Base-by-base conservation (phyloP, 2,113 vertebrate species). In the Prochilodus magdalenae region DNA sequence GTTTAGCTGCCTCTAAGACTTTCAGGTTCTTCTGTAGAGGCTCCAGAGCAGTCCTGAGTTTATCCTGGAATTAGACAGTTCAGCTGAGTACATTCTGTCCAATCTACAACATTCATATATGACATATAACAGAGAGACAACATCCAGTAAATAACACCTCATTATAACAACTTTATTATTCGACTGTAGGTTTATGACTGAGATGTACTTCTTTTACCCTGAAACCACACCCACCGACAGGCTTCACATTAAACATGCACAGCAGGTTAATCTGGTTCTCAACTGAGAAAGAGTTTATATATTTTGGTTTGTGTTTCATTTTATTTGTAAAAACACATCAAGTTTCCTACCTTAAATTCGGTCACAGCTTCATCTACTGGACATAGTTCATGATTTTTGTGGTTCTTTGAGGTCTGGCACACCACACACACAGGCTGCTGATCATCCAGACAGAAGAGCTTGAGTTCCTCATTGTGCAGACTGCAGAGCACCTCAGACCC, bases 391-490 rank as follows among this genome's bases (percentile, higher is more conserved):
- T 70, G 77, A 0, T 13, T 47, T 6, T 33, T 22, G n/a, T 80
- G 77, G 15, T 2, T 8, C 24, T 59, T 53, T 2, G 26, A 62
- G 1, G 20, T 30, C 18, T 57, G 60, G 67, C 82, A 83, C 82
- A 49, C 53, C 5, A 22, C 5, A 70, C 82, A 83, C 33, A 59
- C 18, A 0, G 72, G 70, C 49, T 40, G 33, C 70, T 33, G 15
- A 15, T 83, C 79, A 22, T 79, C 82, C 70, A 59, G 4, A 26
- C 76, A 83, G 60, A 83, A 83, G 70, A 74, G 70, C 26, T 73
- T 40, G 18, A 83, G 82, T 33, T 62, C 57, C 75, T 67, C 75
- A 20, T 75, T 70, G 15, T 83, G 82, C 0, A 5, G 26, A n/a
- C 49, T 30, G 49, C 82, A 83, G 3, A 55, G 0, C 0, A 69